Evolutionary conservation across 2,888 invertebrate genomes (phyloP).

Genomic region (Trissonchulus sp.): DNA sequence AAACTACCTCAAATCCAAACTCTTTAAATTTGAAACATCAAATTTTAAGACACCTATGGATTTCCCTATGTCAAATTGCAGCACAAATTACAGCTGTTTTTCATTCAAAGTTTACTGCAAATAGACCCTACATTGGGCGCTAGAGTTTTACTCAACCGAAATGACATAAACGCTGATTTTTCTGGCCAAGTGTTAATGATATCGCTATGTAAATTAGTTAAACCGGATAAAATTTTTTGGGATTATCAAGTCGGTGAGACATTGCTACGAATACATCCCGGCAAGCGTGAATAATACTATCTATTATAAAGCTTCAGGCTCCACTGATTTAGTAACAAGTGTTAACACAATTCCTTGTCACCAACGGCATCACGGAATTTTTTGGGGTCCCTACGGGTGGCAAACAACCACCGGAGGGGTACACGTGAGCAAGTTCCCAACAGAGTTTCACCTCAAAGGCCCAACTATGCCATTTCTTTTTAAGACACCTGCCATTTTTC

Average conservation of each 20-base stretch:
- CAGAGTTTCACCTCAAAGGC: neutral
- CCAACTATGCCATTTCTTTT: neutral
- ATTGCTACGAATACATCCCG: neutral
- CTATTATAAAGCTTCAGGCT: neutral
- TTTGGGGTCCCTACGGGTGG: neutral
- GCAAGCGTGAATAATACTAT: neutral
- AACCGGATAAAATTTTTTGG: neutral
- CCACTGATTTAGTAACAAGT: neutral
- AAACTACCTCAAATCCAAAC: neutral
- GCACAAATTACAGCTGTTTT: neutral
- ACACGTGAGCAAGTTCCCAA: neutral
- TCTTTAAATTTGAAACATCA: neutral
- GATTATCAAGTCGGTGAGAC: neutral
- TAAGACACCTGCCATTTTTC: neutral
- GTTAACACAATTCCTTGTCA: neutral
- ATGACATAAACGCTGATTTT: neutral
- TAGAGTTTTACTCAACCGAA: neutral
- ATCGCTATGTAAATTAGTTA: neutral
- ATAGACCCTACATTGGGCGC: conserved; percentile 4
- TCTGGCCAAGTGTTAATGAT: neutral
- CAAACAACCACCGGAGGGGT: neutral
- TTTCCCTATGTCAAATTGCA: neutral
- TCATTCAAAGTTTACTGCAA: neutral
- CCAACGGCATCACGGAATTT: neutral
- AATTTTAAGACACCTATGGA: neutral